Percentiles rank a stretch among this genome's conserved stretches.
phyloP scores from a whole-genome alignment of 2,113 vertebrate genomes.

The Arizona elegans region DNA sequence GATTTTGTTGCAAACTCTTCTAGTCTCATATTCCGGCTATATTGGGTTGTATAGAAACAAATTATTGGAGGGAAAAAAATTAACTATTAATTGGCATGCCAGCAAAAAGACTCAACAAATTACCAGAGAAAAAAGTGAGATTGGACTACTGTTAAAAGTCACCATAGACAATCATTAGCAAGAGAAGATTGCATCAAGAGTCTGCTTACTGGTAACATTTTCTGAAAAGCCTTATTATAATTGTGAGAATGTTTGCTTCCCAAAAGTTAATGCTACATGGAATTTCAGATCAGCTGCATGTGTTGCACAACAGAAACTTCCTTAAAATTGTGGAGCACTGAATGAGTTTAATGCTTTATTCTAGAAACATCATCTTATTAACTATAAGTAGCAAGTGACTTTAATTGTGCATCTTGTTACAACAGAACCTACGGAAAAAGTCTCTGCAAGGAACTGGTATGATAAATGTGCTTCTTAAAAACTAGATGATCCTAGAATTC shows the following conservation, averaged over 20 bases:
- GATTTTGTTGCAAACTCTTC: background rate
- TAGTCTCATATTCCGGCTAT: background rate
- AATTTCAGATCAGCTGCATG: background rate
- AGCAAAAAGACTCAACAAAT: no score
- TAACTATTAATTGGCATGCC: no score
- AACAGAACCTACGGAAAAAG: background rate
- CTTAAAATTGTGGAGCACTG: background rate
- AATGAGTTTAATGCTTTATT: background rate
- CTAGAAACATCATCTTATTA: background rate
- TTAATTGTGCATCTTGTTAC: background rate
- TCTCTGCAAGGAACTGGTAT: background rate
- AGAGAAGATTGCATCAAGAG: no score
- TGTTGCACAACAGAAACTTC: background rate
- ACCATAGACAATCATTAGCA: no score
- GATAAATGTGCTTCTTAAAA: background rate
- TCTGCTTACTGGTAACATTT: no score
- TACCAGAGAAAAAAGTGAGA: no score
- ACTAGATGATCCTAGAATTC: background rate
- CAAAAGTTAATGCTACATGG: background rate
- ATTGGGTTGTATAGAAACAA: background rate
- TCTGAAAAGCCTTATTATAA: no score
- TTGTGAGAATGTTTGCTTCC: background rate
- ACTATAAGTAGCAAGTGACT: background rate
- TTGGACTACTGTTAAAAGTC: no score
- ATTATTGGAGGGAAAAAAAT: no score